Evolutionary conservation across 2,888 invertebrate species (phyloP), one percentile per base, ranked within the genome.

Genomic region (Spialia ferax): DNA sequence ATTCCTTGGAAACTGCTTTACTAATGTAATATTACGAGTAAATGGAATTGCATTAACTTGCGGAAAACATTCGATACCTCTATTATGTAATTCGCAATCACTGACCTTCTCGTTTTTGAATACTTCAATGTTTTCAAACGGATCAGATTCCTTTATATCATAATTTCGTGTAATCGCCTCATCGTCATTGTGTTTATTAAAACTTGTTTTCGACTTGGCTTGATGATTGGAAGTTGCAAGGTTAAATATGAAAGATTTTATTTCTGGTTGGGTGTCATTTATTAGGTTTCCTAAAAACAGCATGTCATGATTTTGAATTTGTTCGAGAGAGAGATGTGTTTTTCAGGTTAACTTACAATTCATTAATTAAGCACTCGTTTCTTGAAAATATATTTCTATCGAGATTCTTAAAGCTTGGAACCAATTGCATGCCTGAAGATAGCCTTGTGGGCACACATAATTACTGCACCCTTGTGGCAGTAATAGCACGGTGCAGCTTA

Each of bases 1-100:
- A 59, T 52, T 65, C 59, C 26, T 65, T 50, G 50, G 42, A 32
- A 56, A 26, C 38, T 18, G 63, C 11, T 20, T 63, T 63, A 22
- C 29, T 42, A 35, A 56, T 56, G 45, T 55, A 32, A 5, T 8
- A 13, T 38, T 3, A 2, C 35, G 48, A n/a, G 26, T 52, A 63
- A 42, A 45, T 32, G 55, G 20, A 29, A 13, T 45, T 13, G 48
- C 32, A 56, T 64, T 63, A 55, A 55, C 18, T 48, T 15, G 18
- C 56, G 56, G 63, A 56, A 61, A 64, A 11, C 32, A 18, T 48
- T 48, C 20, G 23, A 23, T 63, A 52, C 35, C 35, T 38, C 38
- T 52, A 50, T 11, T 15, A 56, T 45, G 13, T 32, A 55, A 56
- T 2, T 45, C 2, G 5, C 29, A 54, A 22, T 60, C 18, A 15